Percentiles rank a stretch among this genome's conserved stretches.
These are phyloP conservation scores for Stigmatopora argus DNA, from an alignment of 2,113 vertebrate genomes.

Conservation along the genomic window DNA sequence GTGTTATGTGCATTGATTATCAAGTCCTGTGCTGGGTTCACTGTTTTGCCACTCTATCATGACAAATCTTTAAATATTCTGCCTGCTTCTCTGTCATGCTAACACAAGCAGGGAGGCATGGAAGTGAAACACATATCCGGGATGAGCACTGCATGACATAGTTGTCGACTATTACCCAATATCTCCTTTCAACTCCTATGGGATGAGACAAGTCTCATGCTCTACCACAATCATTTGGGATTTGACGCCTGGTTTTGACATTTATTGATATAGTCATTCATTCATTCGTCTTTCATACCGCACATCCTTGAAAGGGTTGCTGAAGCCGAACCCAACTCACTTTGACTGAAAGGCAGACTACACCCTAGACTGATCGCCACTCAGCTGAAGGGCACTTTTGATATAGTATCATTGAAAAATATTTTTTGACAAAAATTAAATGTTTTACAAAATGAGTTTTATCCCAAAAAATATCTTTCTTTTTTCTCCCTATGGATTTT, in stretches of 20 bases:
- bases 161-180: constrained; percentile 63
- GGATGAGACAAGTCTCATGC: neutral
- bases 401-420: no score
- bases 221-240: neutral
- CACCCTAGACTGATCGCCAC: no score
- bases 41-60: constrained; percentile 53
- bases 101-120: constrained; percentile 36
- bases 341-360: no score
- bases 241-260: no score
- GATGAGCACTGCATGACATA: constrained; percentile 43
- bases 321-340: no score
- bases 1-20: constrained; percentile 30
- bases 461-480: neutral
- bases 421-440: no score
- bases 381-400: no score
- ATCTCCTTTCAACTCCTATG: constrained; percentile 24
- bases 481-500: constrained; percentile 2
- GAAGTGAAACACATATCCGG: constrained; percentile 27
- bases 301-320: no score
- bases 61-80: constrained; percentile 59
- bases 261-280: no score
- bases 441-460: no score
- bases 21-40: constrained; percentile 39
- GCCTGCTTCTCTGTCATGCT: constrained; percentile 46
- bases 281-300: no score